Evolutionary conservation across 1,140 invertebrate genomes (phyloP).

Genomic region (Ruditapes philippinarum): DNA sequence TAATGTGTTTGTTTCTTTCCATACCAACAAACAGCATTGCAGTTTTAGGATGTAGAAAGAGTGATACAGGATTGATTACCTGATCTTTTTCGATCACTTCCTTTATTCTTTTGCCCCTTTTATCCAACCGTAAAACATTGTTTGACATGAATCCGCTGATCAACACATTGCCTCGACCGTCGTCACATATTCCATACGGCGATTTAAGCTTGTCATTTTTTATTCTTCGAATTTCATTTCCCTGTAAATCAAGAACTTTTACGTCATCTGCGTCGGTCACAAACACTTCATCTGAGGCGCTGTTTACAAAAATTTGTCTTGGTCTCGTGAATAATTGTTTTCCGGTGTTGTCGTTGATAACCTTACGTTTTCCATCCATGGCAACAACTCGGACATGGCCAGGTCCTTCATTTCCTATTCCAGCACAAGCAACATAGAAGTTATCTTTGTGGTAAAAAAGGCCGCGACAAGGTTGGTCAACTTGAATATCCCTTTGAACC

Average conservation of each 20-base stretch:
- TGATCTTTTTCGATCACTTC: not conserved
- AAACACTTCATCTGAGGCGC: not conserved
- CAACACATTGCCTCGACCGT: not conserved
- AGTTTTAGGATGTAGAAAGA: not conserved
- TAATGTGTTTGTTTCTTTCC: not conserved
- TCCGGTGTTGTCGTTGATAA: not conserved
- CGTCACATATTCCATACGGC: not conserved
- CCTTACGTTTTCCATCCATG: not conserved
- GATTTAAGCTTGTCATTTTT: not conserved
- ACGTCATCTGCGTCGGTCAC: not conserved
- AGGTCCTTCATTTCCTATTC: not conserved
- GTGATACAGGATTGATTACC: not conserved
- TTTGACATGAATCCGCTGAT: not conserved
- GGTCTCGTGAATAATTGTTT: not conserved
- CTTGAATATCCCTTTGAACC: not conserved
- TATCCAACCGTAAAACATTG: not conserved
- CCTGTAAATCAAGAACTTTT: not conserved
- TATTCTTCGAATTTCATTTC: constrained; percentile 2
- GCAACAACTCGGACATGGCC: not conserved
- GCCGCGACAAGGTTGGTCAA: not conserved
- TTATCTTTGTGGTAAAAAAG: not conserved
- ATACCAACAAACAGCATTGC: not conserved
- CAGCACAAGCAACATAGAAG: not conserved
- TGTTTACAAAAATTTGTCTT: not conserved
- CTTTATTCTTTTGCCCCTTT: not conserved